Conservation (phyloP, 2,888 invertebrate species). For the Apoda limacodes region DNA sequence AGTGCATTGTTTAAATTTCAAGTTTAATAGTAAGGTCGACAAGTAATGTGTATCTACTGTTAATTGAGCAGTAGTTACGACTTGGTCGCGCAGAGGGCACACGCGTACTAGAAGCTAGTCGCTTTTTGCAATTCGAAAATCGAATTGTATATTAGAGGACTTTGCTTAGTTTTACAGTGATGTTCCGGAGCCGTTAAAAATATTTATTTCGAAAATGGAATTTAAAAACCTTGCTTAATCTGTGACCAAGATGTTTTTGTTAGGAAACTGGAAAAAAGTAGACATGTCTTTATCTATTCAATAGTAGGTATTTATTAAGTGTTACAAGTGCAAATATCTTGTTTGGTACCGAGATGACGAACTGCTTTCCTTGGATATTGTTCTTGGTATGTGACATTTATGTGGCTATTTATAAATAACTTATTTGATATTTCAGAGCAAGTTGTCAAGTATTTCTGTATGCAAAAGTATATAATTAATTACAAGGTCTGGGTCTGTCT, state of each 20-base stretch:
- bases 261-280: slow-evolving; percentile 45
- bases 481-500: too few relatives aligned
- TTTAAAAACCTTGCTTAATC: slow-evolving; percentile 8
- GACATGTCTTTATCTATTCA: slow-evolving; percentile 65
- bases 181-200: slow-evolving; percentile 26
- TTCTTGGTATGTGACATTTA: slow-evolving; percentile 41
- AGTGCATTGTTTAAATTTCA: too few relatives aligned
- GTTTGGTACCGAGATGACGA: slow-evolving; percentile 53
- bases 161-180: slow-evolving; percentile 59
- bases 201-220: slow-evolving; percentile 9
- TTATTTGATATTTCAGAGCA: background rate
- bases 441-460: slow-evolving; percentile 12
- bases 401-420: background rate
- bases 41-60: too few relatives aligned
- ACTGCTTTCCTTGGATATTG: slow-evolving; percentile 49
- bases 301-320: slow-evolving; percentile 44
- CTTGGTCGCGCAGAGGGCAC: slow-evolving; percentile 55
- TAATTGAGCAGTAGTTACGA: slow-evolving; percentile 46
- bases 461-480: too few relatives aligned
- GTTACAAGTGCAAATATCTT: slow-evolving; percentile 32
- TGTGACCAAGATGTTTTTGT: slow-evolving; percentile 39
- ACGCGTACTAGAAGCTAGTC: slow-evolving; percentile 64
- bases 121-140: slow-evolving; percentile 40
- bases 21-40: too few relatives aligned
- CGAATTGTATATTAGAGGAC: slow-evolving; percentile 42